A percentile compares a stretch with the other conserved stretches of the same genome.
Evolutionary conservation across 2,888 invertebrate species (phyloP).

Genomic region (Eilema caniola): DNA sequence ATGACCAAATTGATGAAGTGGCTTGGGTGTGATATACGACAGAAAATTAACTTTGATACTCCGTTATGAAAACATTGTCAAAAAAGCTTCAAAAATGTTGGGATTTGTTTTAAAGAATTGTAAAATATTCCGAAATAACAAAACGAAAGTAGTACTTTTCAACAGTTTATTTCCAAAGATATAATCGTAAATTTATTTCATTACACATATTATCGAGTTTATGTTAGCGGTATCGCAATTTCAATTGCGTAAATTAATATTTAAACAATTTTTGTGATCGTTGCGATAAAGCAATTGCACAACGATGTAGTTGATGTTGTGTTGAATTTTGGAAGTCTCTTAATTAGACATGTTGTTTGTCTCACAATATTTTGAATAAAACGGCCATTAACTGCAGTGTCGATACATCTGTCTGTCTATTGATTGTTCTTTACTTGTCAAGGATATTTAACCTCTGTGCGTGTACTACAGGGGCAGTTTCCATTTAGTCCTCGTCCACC

Average conservation of each 20-base stretch:
- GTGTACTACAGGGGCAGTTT: slow-evolving; percentile 57
- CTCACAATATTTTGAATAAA: slow-evolving; percentile 65
- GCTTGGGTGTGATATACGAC: too few relatives aligned
- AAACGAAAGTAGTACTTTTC: too few relatives aligned
- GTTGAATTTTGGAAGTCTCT: slow-evolving; percentile 65
- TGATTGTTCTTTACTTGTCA: slow-evolving; percentile 45
- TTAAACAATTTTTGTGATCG: slow-evolving; percentile 55
- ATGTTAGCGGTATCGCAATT: slow-evolving; percentile 57
- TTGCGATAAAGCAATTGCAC: slow-evolving; percentile 56
- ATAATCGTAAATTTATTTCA: slow-evolving; percentile 58
- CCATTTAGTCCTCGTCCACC: slow-evolving; percentile 54
- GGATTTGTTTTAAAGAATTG: too few relatives aligned
- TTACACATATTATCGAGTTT: slow-evolving; percentile 52
- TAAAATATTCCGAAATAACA: too few relatives aligned
- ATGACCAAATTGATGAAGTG: too few relatives aligned
- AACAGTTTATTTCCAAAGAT: slow-evolving; percentile 51
- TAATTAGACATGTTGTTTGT: slow-evolving; percentile 81
- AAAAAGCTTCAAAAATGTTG: too few relatives aligned
- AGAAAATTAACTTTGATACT: too few relatives aligned
- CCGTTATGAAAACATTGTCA: too few relatives aligned
- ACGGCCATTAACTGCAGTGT: slow-evolving; percentile 63
- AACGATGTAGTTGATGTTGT: slow-evolving; percentile 65
- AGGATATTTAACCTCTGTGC: slow-evolving; percentile 62
- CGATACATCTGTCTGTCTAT: slow-evolving; percentile 71
- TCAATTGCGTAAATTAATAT: slow-evolving; percentile 60